Evolutionary conservation across 2,797 vertebrate genomes (phyloP).

Genomic region (Emydoidea blandingii): DNA sequence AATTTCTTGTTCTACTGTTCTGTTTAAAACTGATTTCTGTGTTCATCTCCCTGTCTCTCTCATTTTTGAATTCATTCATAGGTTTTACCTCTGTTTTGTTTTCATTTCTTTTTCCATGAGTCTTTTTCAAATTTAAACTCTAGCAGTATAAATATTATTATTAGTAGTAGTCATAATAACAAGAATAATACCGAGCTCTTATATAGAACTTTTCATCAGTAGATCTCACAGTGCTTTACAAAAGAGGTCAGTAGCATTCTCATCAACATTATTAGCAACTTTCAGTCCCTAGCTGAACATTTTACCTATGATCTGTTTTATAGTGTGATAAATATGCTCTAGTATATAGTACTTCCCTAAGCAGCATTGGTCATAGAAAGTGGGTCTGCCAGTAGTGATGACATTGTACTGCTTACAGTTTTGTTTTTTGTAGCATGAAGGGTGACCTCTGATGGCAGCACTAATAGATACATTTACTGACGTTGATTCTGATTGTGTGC

Average conservation of each 20-base stretch:
- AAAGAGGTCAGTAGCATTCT: not conserved
- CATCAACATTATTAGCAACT: not conserved
- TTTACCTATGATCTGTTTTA: not conserved
- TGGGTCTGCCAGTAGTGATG: not conserved
- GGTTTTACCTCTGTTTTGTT: not conserved
- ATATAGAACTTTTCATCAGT: not conserved
- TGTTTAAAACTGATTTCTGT: rapidly evolving
- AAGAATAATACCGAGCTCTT: not conserved
- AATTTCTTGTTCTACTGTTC: not conserved
- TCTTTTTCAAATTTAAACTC: not conserved
- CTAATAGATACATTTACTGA: rapidly evolving
- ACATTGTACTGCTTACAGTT: rapidly evolving
- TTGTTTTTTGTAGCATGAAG: not conserved
- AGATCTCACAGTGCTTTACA: not conserved
- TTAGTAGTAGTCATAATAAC: not conserved
- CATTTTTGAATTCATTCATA: not conserved
- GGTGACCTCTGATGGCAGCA: not conserved
- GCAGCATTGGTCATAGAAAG: not conserved
- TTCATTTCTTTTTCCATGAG: not conserved
- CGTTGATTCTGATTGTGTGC: not conserved
- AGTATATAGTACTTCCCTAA: not conserved
- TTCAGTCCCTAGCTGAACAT: not conserved
- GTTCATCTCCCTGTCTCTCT: not conserved
- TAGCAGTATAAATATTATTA: not conserved
- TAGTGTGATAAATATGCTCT: not conserved